These are phyloP conservation scores for Dioctria rufipes DNA, from an alignment of 2,888 invertebrate genomes.

Conservation along the genomic window DNA sequence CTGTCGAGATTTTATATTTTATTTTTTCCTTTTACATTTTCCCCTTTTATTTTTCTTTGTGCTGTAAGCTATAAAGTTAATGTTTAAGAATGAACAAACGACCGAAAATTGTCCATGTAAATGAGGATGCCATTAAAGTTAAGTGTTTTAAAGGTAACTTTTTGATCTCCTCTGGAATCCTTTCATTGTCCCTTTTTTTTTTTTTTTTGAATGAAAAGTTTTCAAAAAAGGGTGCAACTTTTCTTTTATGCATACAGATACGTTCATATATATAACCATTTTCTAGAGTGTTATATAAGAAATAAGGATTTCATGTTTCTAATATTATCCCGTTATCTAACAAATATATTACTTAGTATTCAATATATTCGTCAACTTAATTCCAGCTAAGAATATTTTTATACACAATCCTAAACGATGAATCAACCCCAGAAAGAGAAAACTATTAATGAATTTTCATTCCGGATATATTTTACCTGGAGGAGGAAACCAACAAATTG, in stretches of 20 bases:
- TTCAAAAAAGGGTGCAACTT: not conserved
- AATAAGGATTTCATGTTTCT: no score
- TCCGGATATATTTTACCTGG: slow-evolving; percentile 19
- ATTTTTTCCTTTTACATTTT: not conserved
- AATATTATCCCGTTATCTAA: no score
- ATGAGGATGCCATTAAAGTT: slow-evolving; percentile 25
- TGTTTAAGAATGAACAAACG: slow-evolving; percentile 19
- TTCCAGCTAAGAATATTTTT: not conserved
- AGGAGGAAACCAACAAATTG: slow-evolving; percentile 34
- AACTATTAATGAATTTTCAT: slow-evolving; percentile 43
- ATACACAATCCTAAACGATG: not conserved
- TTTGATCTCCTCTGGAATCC: not conserved
- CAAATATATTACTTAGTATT: no score
- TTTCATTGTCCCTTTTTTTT: not conserved
- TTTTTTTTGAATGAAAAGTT: not conserved
- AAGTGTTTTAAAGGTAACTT: slow-evolving; percentile 31
- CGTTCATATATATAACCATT: not conserved
- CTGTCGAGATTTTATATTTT: slow-evolving; percentile 5
- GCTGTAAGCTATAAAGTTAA: not conserved
- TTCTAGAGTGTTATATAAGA: not conserved
- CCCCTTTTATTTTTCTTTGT: slow-evolving; percentile 22
- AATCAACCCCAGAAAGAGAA: not conserved
- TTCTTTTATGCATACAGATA: not conserved
- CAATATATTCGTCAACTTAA: no score
- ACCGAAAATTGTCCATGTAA: slow-evolving; percentile 35